phyloP scores from a whole-genome alignment of 1,140 invertebrate genomes.

The Drosophila pseudoobscura region DNA sequence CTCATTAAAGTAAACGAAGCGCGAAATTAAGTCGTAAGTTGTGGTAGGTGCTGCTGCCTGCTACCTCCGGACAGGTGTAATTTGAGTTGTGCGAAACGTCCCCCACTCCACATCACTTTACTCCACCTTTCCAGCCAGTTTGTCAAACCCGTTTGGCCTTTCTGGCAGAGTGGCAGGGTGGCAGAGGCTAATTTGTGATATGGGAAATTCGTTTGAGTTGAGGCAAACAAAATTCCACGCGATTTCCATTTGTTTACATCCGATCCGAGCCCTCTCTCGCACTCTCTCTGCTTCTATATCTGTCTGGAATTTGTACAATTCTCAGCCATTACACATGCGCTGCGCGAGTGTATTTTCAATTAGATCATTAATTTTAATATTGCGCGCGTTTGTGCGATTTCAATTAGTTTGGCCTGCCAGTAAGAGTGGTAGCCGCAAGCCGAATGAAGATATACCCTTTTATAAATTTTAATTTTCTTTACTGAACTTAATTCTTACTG shows the following conservation, averaged over 20 bases:
- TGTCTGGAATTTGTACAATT: conserved; percentile 48
- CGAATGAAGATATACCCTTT: conserved; percentile 10
- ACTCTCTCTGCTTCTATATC: conserved; percentile 6
- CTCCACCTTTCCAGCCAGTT: conserved; percentile 3
- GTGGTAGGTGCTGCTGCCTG: conserved; percentile 17
- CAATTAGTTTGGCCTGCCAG: conserved; percentile 50
- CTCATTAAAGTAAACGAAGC: conserved; percentile 64
- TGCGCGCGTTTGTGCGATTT: conserved; percentile 62
- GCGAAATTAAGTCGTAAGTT: conserved; percentile 63
- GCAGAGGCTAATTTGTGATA: conserved; percentile 1
- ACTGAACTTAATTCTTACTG: no score
- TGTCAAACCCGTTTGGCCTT: conserved; percentile 23
- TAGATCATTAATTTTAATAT: conserved; percentile 77
- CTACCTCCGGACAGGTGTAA: conserved; percentile 48
- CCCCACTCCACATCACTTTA: no score
- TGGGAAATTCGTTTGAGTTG: conserved; percentile 1
- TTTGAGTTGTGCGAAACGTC: conserved; percentile 8
- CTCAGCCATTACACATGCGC: conserved; percentile 23
- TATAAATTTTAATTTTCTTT: conserved; percentile 38
- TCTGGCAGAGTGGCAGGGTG: conserved; percentile 3
- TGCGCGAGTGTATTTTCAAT: conserved; percentile 58
- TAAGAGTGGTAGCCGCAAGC: conserved; percentile 25
- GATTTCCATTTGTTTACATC: conserved; percentile 49
- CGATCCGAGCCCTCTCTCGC: neutral
- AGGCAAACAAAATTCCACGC: conserved; percentile 10